A percentile compares a stretch with the other conserved stretches of the same genome.
Evolutionary conservation across 2,797 vertebrate genomes (phyloP).

Genomic region (Australoheros facetus): DNA sequence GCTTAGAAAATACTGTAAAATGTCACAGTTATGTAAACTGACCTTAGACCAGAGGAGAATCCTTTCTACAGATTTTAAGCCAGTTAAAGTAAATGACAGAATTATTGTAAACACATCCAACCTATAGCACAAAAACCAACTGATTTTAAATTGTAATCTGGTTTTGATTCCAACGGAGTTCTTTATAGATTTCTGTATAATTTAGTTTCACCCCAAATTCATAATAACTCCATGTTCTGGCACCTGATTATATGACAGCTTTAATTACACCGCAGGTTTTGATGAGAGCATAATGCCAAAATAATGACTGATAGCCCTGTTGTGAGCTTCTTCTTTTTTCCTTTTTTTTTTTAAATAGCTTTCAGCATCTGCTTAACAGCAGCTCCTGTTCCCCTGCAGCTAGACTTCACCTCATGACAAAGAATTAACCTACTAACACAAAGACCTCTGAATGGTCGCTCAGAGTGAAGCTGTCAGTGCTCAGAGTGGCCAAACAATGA

Average conservation of each 20-base stretch:
- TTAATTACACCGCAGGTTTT: background rate
- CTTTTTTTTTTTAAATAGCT: background rate
- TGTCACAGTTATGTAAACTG: conserved; percentile 53
- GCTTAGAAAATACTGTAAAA: conserved; percentile 30
- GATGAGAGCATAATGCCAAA: background rate
- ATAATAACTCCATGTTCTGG: background rate
- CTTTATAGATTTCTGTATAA: conserved; percentile 7
- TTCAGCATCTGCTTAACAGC: background rate
- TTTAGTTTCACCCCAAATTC: background rate
- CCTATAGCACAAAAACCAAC: conserved; percentile 13
- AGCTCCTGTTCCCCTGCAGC: background rate
- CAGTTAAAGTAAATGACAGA: conserved; percentile 18
- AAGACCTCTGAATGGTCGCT: conserved; percentile 11
- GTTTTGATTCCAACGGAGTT: conserved; percentile 28
- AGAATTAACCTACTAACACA: conserved; percentile 27
- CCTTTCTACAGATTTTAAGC: conserved; percentile 36
- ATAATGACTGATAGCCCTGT: background rate
- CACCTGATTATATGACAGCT: background rate
- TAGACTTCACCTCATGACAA: background rate
- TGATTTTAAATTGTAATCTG: conserved; percentile 34
- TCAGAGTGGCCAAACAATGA: conserved; percentile 10
- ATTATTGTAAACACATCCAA: conserved; percentile 30
- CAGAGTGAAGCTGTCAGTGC: conserved; percentile 1
- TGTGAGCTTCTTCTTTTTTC: background rate
- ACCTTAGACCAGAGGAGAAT: conserved; percentile 43